Percentiles rank a stretch among this genome's conserved stretches.
phyloP scores from a whole-genome alignment of 2,113 vertebrate genomes.

The Ginglymostoma cirratum region DNA sequence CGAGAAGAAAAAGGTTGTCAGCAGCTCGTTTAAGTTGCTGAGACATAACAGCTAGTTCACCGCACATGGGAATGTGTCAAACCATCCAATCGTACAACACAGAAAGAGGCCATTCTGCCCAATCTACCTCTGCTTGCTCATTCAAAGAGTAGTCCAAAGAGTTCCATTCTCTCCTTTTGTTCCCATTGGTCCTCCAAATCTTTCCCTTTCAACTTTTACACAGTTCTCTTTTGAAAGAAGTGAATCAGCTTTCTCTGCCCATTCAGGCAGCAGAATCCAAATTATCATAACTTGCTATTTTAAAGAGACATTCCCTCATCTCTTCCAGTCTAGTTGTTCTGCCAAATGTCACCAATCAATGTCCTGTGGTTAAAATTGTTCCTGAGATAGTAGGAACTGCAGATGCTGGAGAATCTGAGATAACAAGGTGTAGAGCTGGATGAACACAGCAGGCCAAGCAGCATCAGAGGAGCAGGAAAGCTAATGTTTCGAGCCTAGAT shows the following conservation, averaged over 20 bases:
- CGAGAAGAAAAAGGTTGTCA: not conserved
- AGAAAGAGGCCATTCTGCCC: not conserved
- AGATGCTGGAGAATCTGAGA: too few relatives aligned
- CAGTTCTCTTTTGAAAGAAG: not conserved
- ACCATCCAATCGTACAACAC: not conserved
- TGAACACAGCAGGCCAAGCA: too few relatives aligned
- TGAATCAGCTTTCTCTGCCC: not conserved
- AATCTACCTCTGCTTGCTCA: not conserved
- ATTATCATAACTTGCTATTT: not conserved
- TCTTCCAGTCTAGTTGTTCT: not conserved
- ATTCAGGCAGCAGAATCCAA: not conserved
- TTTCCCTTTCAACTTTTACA: not conserved
- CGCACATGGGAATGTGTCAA: not conserved
- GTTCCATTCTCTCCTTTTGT: not conserved
- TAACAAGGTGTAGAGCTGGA: too few relatives aligned
- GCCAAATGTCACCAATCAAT: not conserved
- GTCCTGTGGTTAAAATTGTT: not conserved
- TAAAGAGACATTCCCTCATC: not conserved
- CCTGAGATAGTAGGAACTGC: too few relatives aligned
- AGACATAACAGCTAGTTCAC: not conserved
- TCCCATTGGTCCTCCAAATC: not conserved
- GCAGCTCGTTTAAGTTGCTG: not conserved
- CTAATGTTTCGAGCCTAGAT: too few relatives aligned
- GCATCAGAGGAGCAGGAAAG: too few relatives aligned
- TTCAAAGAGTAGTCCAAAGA: not conserved